Conservation (phyloP, 2,113 vertebrate species). For the Aramus guarauna region DNA sequence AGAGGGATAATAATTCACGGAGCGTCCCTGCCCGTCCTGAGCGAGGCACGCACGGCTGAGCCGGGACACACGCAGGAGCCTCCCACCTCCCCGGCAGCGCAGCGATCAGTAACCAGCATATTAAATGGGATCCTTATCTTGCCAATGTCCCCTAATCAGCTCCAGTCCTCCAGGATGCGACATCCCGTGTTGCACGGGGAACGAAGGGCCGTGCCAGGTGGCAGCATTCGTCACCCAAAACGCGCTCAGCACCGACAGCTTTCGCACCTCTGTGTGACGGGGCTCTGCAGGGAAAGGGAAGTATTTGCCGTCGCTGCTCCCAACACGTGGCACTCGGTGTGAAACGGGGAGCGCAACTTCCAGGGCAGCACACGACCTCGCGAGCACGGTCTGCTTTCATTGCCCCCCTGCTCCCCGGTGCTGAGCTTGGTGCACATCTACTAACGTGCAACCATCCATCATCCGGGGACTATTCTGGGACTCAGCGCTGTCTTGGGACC, state of each 20-base stretch:
- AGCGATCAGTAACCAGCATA: not conserved
- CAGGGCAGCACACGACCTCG: not conserved
- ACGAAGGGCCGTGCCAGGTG: not conserved
- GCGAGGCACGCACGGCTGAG: not conserved
- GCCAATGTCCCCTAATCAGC: not conserved
- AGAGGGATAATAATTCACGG: accelerated
- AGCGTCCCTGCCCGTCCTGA: not conserved
- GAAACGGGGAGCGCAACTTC: not conserved
- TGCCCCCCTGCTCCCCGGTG: not conserved
- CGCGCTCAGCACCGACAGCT: not conserved
- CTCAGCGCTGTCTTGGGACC: accelerated
- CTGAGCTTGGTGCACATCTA: not conserved
- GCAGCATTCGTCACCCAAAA: not conserved
- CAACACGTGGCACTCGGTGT: not conserved
- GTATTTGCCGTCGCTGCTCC: not conserved
- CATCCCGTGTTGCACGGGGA: not conserved
- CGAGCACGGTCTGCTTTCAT: accelerated
- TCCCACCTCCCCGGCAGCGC: not conserved
- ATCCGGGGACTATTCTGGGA: not conserved
- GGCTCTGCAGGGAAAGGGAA: not conserved
- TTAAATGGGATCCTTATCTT: not conserved
- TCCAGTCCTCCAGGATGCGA: not conserved
- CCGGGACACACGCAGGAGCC: not conserved
- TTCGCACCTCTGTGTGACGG: not conserved
- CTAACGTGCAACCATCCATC: not conserved